phyloP scores from a whole-genome alignment of 2,113 vertebrate genomes.

The Phyllostomus discolor region DNA sequence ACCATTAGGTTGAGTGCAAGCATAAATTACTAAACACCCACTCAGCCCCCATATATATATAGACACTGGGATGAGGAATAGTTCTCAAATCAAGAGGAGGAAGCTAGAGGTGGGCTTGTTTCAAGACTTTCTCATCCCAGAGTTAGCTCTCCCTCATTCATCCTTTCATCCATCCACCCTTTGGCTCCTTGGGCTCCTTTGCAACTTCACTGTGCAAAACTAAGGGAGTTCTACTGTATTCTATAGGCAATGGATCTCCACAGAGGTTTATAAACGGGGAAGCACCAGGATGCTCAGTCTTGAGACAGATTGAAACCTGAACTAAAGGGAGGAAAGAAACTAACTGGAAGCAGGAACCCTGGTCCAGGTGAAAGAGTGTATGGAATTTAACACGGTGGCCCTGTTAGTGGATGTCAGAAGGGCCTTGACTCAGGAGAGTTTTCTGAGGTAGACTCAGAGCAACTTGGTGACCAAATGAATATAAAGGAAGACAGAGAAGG shows the following conservation, averaged over 20 bases:
- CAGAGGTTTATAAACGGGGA: not conserved
- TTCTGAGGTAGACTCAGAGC: not conserved
- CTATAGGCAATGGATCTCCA: not conserved
- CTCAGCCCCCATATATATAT: not conserved
- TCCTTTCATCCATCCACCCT: not conserved
- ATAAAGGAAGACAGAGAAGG: not conserved
- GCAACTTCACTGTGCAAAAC: not conserved
- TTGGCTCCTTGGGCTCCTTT: not conserved
- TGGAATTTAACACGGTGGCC: not conserved
- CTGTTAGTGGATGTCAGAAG: not conserved
- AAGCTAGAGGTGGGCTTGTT: not conserved
- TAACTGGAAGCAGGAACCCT: not conserved
- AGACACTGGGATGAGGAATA: not conserved
- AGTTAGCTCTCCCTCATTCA: not conserved
- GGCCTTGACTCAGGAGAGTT: not conserved
- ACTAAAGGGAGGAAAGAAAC: not conserved
- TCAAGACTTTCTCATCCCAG: not conserved
- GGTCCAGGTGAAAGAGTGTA: not conserved
- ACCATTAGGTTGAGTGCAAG: not conserved
- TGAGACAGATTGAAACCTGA: not conserved
- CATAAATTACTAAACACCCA: not conserved
- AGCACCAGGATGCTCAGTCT: not conserved
- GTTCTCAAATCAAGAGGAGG: not conserved
- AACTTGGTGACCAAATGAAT: not conserved
- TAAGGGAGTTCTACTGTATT: not conserved